phyloP scores from a whole-genome alignment of 2,113 vertebrate species.

The Pteronura brasiliensis region DNA sequence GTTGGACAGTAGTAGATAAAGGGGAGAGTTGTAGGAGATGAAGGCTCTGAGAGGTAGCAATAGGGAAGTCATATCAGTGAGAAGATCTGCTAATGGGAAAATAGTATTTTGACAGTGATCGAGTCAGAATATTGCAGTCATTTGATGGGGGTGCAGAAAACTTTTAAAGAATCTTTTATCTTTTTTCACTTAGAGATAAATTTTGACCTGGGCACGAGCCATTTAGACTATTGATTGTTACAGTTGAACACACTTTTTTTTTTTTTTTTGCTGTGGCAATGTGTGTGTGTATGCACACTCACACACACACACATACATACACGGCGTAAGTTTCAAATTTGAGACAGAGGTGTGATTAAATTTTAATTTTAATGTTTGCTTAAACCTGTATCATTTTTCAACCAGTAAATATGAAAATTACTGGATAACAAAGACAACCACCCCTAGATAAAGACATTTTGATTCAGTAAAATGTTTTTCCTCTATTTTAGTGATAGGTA shows the following conservation, averaged over 20 bases:
- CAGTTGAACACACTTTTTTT: neutral
- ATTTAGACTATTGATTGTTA: neutral
- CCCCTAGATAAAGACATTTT: neutral
- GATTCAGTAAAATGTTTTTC: neutral
- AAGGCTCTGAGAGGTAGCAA: neutral
- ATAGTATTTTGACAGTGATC: neutral
- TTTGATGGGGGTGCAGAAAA: neutral
- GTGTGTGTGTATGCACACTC: no score
- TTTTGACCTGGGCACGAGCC: neutral
- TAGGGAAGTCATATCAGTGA: neutral
- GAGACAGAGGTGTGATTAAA: neutral
- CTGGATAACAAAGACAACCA: neutral
- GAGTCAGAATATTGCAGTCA: neutral
- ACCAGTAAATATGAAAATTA: neutral
- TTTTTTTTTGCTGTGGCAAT: neutral
- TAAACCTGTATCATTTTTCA: neutral
- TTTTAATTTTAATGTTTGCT: neutral
- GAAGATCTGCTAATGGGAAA: neutral
- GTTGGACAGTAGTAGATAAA: neutral
- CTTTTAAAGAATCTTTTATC: neutral
- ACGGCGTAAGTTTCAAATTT: neutral
- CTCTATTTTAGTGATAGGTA: neutral
- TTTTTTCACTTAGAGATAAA: neutral
- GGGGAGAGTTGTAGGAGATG: neutral
- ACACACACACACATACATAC: neutral